Percentiles rank a stretch among this genome's conserved stretches.
Evolutionary conservation across 2,888 invertebrate genomes (phyloP).

Genomic region (Rotaria macrura): DNA sequence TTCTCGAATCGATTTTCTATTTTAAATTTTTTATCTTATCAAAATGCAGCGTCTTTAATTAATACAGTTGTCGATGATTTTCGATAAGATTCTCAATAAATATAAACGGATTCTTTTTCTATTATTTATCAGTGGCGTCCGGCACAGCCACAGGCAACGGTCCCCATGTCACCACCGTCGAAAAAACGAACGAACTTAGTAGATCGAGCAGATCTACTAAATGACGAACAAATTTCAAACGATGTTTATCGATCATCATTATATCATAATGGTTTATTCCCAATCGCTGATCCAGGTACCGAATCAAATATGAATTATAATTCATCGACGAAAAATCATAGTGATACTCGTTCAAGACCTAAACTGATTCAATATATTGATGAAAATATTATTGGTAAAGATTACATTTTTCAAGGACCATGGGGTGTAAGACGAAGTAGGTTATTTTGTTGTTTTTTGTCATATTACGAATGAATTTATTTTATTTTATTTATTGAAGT

Average conservation of each 20-base stretch:
- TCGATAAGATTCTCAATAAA: not conserved
- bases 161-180: not conserved
- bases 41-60: not conserved
- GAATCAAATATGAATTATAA: not conserved
- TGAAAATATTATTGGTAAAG: slow-evolving; percentile 69
- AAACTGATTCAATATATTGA: slow-evolving; percentile 67
- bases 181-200: not conserved
- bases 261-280: not conserved
- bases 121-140: not conserved
- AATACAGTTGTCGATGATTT: not conserved
- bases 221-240: not conserved
- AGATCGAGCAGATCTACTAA: not conserved
- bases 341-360: not conserved
- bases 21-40: not conserved
- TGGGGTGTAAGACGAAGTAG: slow-evolving; percentile 63
- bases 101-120: not conserved
- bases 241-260: not conserved
- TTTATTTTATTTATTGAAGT: slow-evolving; percentile 39
- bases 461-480: not conserved
- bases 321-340: not conserved
- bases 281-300: not conserved
- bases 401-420: slow-evolving; percentile 69
- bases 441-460: not conserved
- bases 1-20: not conserved
- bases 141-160: not conserved